phyloP scores from a whole-genome alignment of 2,888 invertebrate species.

The Glomeris marginata region DNA sequence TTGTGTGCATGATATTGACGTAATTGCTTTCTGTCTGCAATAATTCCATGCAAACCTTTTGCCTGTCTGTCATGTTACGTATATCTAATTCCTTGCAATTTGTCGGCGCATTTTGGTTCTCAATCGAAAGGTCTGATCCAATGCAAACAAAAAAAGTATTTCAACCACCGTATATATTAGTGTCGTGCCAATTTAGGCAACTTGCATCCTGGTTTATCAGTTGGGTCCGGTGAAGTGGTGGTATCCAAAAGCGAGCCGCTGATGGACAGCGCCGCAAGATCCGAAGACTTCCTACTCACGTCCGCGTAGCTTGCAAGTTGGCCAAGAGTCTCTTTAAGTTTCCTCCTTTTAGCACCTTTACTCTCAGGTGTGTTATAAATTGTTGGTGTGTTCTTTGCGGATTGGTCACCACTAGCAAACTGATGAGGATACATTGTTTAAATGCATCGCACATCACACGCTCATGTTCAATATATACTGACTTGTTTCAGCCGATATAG shows the following conservation, averaged over 20 bases:
- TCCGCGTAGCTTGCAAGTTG: constrained; percentile 33
- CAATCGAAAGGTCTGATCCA: background rate
- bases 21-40: constrained; percentile 96
- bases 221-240: constrained; percentile 57
- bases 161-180: background rate
- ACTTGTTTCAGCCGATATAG: constrained; percentile 77
- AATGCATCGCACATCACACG: constrained; percentile 10
- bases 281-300: constrained; percentile 45
- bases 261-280: constrained; percentile 65
- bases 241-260: constrained; percentile 80
- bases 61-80: constrained; percentile 55
- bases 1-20: constrained; percentile 82
- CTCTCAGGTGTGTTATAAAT: constrained; percentile 16
- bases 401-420: constrained; percentile 14
- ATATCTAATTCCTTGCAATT: constrained; percentile 28
- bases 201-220: constrained; percentile 24
- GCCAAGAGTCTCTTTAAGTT: constrained; percentile 46
- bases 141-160: too few species aligned
- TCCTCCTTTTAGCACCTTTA: constrained; percentile 59
- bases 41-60: constrained; percentile 77
- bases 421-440: constrained; percentile 14
- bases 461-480: constrained; percentile 31
- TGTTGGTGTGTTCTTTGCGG: constrained; percentile 11
- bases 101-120: background rate
- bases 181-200: constrained; percentile 19